Evolutionary conservation across 2,797 vertebrate genomes (phyloP), one percentile per base, ranked within the genome.

Genomic region (Urophycis tenuis): DNA sequence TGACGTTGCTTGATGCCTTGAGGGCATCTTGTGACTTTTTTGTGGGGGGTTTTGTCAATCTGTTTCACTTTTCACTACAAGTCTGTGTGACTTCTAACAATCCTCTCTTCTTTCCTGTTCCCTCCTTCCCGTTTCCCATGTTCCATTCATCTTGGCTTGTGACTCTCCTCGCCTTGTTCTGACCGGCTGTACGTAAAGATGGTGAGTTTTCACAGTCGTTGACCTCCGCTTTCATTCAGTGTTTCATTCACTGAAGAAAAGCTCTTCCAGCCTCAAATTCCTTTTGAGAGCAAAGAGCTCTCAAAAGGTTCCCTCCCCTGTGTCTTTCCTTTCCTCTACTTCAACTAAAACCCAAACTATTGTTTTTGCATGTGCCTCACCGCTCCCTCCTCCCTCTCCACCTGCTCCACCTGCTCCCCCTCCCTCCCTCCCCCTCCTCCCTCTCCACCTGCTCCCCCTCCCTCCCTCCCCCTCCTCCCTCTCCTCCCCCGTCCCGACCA

Each of bases 401-500:
- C 17, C 29, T 39, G 36, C 36, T 8, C 36, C 9, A 39, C 36
- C 9, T 8, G 6, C 36, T 5, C 73, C 25, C 34, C 70, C 9
- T 74, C 33, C 17, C 22, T 12, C 34, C 17, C 69, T 15, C 77
- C 32, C 36, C 75, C 5, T 25, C 53, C 60, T 30, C 35, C 35
- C 78, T 49, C 67, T 34, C 49, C 39, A 0, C 31, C 31, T 71
- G 5, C 14, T 29, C 25, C 9, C 1, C 29, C 29, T 32, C 69
- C 25, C 69, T 2, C 3, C 69, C 29, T 1, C 1, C 32, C 33
- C 11, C 19, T 11, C 11, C 75, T 82, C 78, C 84, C 69, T 41
- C 31, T 7, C 74, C n/a, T 45, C 60, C 36, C 79, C 75, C 45
- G 70, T 41, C 75, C 70, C 32, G 30, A 60, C 82, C 93, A 98